Conservation (phyloP, 2,797 vertebrate genomes). For the Micromesistius poutassou region DNA sequence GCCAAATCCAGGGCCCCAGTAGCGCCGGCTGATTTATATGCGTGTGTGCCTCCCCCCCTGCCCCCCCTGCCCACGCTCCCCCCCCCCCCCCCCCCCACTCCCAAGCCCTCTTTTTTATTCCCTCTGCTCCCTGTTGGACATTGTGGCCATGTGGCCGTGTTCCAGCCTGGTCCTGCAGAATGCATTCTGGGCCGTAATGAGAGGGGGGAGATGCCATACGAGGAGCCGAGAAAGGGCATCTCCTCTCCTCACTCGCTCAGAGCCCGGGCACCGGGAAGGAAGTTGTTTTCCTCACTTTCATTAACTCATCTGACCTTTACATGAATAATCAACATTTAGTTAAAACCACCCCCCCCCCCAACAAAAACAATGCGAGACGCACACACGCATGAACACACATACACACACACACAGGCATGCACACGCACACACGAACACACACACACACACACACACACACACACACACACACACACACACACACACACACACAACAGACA, state of each 20-base stretch:
- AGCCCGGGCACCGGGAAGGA: slow-evolving; percentile 23
- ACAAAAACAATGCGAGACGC: neutral
- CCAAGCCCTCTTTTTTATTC: slow-evolving; percentile 18
- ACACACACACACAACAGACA: neutral
- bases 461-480: neutral
- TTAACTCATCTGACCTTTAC: slow-evolving; percentile 83
- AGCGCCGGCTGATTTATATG: slow-evolving; percentile 34
- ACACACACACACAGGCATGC: neutral
- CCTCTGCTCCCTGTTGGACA: slow-evolving; percentile 33
- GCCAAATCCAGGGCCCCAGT: slow-evolving; percentile 35
- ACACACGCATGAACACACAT: neutral
- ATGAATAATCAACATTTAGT: slow-evolving; percentile 85
- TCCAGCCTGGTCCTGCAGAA: slow-evolving; percentile 45
- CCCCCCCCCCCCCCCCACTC: slow-evolving; percentile 31
- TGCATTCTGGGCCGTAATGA: slow-evolving; percentile 43
- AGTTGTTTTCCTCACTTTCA: slow-evolving; percentile 70
- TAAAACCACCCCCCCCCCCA: neutral
- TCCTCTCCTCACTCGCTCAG: neutral
- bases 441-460: neutral
- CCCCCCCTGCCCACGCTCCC: slow-evolving; percentile 30
- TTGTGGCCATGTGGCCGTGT: slow-evolving; percentile 45
- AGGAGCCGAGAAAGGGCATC: slow-evolving; percentile 58
- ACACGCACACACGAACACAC: neutral
- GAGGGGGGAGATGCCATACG: slow-evolving; percentile 40
- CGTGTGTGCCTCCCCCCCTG: slow-evolving; percentile 19